Percentiles rank a stretch among this genome's conserved stretches.
Conservation (phyloP, 2,888 invertebrate species). For the Leptodirus hochenwartii region DNA sequence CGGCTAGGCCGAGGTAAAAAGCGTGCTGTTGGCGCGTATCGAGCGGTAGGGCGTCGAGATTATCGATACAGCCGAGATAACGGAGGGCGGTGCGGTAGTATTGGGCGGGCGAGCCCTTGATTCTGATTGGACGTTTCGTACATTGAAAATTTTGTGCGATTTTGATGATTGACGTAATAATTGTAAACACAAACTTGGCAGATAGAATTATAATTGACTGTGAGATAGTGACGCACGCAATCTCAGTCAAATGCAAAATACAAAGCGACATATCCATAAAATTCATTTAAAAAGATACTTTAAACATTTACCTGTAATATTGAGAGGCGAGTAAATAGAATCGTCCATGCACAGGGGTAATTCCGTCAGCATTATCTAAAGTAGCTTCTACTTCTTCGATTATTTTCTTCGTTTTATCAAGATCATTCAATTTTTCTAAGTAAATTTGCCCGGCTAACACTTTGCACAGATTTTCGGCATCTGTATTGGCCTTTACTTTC, state of each 20-base stretch:
- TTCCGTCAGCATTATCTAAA: constrained; percentile 77
- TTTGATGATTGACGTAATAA: too few relatives aligned
- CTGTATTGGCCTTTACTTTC: constrained; percentile 70
- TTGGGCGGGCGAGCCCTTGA: constrained; percentile 77
- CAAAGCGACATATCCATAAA: too few relatives aligned
- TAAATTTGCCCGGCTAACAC: constrained; percentile 68
- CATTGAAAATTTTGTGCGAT: too few relatives aligned
- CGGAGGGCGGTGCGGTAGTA: constrained; percentile 91
- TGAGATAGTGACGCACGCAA: too few relatives aligned
- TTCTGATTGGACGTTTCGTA: too few relatives aligned
- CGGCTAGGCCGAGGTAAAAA: constrained; percentile 83
- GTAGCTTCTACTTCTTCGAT: constrained; percentile 74
- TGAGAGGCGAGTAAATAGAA: constrained; percentile 88
- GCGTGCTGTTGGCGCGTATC: constrained; percentile 62
- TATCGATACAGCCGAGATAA: constrained; percentile 47
- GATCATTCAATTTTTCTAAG: constrained; percentile 57
- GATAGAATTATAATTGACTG: too few relatives aligned
- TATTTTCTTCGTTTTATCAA: constrained; percentile 63
- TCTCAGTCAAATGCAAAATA: too few relatives aligned
- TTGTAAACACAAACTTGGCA: too few relatives aligned
- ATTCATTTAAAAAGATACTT: too few relatives aligned
- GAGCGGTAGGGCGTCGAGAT: constrained; percentile 41
- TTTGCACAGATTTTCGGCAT: constrained; percentile 77
- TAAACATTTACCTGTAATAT: constrained; percentile 47
- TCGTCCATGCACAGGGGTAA: constrained; percentile 83